Base-by-base conservation (phyloP, 2,113 vertebrate genomes). In the Setophaga kirtlandii region DNA sequence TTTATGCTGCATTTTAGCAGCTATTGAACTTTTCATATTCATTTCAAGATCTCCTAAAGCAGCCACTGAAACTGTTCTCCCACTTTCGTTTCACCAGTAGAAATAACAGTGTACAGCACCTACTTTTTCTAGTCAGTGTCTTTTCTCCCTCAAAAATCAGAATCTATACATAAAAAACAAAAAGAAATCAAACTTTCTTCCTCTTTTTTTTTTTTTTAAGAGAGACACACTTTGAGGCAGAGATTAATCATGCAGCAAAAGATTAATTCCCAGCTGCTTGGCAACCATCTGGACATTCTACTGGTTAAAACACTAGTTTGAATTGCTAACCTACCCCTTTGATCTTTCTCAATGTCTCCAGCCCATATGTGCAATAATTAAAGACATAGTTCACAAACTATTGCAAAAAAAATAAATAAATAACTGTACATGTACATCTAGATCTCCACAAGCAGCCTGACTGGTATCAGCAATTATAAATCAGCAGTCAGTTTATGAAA, bases 211-310 rank as follows among this genome's bases (percentile, higher is more conserved):
- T 58, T 69, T 58, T 53, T 63, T 75, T 64, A 60, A 64, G 37
- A n/a, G 15, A 70, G 20, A 83, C 22, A 62, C 70, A 90, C 70
- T 92, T 93, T 88, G 94, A 93, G 91, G 89, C n/a, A 91, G 39
- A 95, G 87, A 96, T 93, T 96, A 97, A 96, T 97, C 93, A 93
- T 84, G 82, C 87, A 92, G 95, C 63, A 82, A 83, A 93, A 95
- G 96, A 97, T 93, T 95, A 94, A 97, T 95, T 93, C 96, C 96
- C 94, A 94, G 94, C 94, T 97, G 93, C 91, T 89, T 94, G 96
- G 93, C 84, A 96, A 97, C 95, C 96, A 97, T 97, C 96, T 97
- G 94, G 95, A 97, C 93, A 93, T 87, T 96, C 85, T 95, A 89
- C 91, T 96, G 95, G 97, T 97, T 96, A 91, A 96, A 96, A 90